phyloP scores from a whole-genome alignment of 2,888 invertebrate genomes.

The Hoplodrina ambigua region DNA sequence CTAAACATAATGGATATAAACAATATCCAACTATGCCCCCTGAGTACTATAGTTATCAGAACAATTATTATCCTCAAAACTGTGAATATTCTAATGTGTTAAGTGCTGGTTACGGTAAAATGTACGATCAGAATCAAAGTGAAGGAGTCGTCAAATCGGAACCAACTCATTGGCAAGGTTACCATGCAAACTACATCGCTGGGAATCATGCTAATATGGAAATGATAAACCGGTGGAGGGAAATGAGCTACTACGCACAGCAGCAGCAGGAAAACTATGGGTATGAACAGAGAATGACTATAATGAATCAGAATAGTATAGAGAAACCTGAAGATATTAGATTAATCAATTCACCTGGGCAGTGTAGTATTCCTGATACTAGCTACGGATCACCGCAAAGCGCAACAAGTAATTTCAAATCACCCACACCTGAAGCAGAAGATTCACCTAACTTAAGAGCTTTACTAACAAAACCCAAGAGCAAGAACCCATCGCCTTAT shows the following conservation, averaged over 20 bases:
- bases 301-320: constrained; percentile 65
- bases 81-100: constrained; percentile 74
- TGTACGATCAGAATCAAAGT: constrained; percentile 68
- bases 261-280: constrained; percentile 75
- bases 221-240: constrained; percentile 82
- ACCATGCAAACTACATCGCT: constrained; percentile 73
- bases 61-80: constrained; percentile 75
- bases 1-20: constrained; percentile 76
- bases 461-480: constrained; percentile 84
- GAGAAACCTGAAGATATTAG: constrained; percentile 77
- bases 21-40: constrained; percentile 73
- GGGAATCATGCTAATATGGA: constrained; percentile 73
- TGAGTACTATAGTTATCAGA: constrained; percentile 78
- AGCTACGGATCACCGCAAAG: constrained; percentile 85
- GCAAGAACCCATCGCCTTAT: constrained; percentile 76
- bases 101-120: constrained; percentile 71
- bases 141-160: constrained; percentile 79
- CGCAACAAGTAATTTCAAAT: constrained; percentile 75
- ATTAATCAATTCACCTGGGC: constrained; percentile 81
- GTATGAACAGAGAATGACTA: constrained; percentile 73
- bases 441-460: constrained; percentile 91
- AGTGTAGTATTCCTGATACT: constrained; percentile 80
- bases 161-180: constrained; percentile 79
- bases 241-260: constrained; percentile 80
- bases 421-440: constrained; percentile 76